phyloP scores from a whole-genome alignment of 2,113 vertebrate species.

The Eurypyga helias region DNA sequence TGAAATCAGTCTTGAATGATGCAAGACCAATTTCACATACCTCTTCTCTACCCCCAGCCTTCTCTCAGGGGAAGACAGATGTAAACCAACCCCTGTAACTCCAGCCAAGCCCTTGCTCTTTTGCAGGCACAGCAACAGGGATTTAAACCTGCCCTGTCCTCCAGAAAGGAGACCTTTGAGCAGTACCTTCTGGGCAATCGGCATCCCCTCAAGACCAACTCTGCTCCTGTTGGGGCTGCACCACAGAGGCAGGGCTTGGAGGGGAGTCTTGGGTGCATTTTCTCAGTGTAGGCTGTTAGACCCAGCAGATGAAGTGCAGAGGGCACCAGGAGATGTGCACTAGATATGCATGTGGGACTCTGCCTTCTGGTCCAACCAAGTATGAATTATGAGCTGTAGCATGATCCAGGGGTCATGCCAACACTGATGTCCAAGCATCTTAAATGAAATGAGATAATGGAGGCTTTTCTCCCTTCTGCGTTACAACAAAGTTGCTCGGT shows the following conservation, averaged over 20 bases:
- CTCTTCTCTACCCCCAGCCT: neutral
- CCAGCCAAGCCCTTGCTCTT: neutral
- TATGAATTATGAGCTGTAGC: neutral
- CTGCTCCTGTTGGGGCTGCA: neutral
- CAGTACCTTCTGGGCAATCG: neutral
- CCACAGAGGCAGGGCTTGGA: neutral
- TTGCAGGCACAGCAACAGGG: neutral
- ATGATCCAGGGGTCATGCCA: neutral
- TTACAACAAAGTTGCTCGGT: neutral
- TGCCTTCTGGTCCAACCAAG: neutral
- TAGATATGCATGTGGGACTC: accelerated
- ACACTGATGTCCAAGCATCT: neutral
- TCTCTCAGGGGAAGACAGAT: neutral
- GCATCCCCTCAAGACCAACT: neutral
- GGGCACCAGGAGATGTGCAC: neutral
- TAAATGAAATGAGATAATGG: neutral
- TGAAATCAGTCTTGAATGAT: neutral
- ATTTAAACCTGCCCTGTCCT: neutral
- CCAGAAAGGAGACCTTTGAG: neutral
- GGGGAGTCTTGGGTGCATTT: neutral
- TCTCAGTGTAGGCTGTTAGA: neutral
- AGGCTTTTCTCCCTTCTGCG: neutral
- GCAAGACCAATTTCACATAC: neutral
- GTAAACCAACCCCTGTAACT: neutral
- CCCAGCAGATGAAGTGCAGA: neutral